Percentiles rank a stretch among this genome's conserved stretches.
These are phyloP conservation scores for Drosophila sulfurigaster DNA, from an alignment of 1,140 invertebrate genomes.

Conservation along the genomic window DNA sequence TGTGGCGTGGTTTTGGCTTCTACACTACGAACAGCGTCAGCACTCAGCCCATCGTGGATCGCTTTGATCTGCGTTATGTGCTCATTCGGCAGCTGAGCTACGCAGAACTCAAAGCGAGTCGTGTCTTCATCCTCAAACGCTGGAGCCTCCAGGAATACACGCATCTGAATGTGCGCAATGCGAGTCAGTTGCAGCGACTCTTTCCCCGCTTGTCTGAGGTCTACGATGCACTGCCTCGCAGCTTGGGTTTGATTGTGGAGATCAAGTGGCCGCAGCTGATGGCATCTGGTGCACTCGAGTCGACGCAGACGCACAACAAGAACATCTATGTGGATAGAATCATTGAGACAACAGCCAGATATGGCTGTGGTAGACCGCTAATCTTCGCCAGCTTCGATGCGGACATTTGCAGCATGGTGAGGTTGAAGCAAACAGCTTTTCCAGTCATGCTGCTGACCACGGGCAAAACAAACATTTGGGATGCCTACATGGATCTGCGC, in stretches of 20 bases:
- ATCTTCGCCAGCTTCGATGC: slow-evolving; percentile 97
- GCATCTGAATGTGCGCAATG: slow-evolving; percentile 58
- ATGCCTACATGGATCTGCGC: slow-evolving; percentile 92
- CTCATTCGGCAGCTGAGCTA: slow-evolving; percentile 96
- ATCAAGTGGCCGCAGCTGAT: slow-evolving; percentile 97
- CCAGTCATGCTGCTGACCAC: slow-evolving; percentile 96
- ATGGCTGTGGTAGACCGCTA: slow-evolving; percentile 91
- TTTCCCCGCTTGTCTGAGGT: slow-evolving; percentile 94
- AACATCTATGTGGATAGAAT: slow-evolving; percentile 93
- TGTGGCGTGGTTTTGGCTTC: slow-evolving; percentile 98
- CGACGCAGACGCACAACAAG: slow-evolving; percentile 94
- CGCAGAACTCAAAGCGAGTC: slow-evolving; percentile 93
- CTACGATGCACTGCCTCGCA: slow-evolving; percentile 90
- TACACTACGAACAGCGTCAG: slow-evolving; percentile 87
- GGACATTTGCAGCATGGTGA: slow-evolving; percentile 95
- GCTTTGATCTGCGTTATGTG: slow-evolving; percentile 92
- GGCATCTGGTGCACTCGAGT: slow-evolving; percentile 92
- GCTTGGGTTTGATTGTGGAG: slow-evolving; percentile 96
- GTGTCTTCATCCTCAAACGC: slow-evolving; percentile 73
- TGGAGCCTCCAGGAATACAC: slow-evolving; percentile 66
- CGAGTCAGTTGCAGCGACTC: slow-evolving; percentile 91
- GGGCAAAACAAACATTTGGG: slow-evolving; percentile 92
- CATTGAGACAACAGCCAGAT: slow-evolving; percentile 90
- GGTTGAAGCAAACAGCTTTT: slow-evolving; percentile 97
- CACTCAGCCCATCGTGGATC: slow-evolving; percentile 90